Evolutionary conservation across 2,888 invertebrate species (phyloP).

Genomic region (Drosophila barbarae): DNA sequence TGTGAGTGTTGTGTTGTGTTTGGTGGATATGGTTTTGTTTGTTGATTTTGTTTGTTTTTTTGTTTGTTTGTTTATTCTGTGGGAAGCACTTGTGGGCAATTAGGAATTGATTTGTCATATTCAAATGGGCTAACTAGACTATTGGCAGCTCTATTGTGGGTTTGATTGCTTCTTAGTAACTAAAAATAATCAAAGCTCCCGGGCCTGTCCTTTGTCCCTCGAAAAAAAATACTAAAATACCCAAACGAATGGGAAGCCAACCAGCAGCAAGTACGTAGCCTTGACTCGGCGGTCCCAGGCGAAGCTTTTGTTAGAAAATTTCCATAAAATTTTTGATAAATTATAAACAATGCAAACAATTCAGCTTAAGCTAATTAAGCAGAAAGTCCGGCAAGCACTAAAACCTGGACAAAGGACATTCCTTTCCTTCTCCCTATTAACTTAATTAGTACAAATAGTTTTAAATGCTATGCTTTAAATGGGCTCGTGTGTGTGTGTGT

Average conservation of each 20-base stretch:
- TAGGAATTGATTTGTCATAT: slow-evolving; percentile 54
- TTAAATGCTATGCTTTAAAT: slow-evolving; percentile 58
- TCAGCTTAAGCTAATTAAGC: slow-evolving; percentile 34
- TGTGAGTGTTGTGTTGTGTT: slow-evolving; percentile 29
- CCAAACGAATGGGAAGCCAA: slow-evolving; percentile 3
- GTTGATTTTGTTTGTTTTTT: slow-evolving; percentile 19
- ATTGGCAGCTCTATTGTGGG: slow-evolving; percentile 41
- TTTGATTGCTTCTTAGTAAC: slow-evolving; percentile 25
- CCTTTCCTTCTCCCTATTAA: not conserved
- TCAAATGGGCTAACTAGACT: slow-evolving; percentile 29
- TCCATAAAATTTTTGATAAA: not conserved
- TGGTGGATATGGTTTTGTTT: slow-evolving; percentile 40
- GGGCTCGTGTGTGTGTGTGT: slow-evolving; percentile 32
- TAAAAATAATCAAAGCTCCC: slow-evolving; percentile 35
- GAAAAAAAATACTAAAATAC: not conserved
- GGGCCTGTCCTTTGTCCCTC: slow-evolving; percentile 16
- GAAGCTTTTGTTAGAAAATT: slow-evolving; percentile 6
- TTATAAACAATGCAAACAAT: slow-evolving; percentile 18
- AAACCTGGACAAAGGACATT: slow-evolving; percentile 20
- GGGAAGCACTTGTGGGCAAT: slow-evolving; percentile 69
- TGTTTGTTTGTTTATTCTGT: slow-evolving; percentile 48
- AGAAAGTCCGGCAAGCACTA: slow-evolving; percentile 18
- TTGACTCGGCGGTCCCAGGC: slow-evolving; percentile 10
- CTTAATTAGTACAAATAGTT: slow-evolving; percentile 36
- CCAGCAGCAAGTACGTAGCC: slow-evolving; percentile 6